Evolutionary conservation across 2,113 vertebrate genomes (phyloP).

Genomic region (Oncorhynchus tshawytscha): DNA sequence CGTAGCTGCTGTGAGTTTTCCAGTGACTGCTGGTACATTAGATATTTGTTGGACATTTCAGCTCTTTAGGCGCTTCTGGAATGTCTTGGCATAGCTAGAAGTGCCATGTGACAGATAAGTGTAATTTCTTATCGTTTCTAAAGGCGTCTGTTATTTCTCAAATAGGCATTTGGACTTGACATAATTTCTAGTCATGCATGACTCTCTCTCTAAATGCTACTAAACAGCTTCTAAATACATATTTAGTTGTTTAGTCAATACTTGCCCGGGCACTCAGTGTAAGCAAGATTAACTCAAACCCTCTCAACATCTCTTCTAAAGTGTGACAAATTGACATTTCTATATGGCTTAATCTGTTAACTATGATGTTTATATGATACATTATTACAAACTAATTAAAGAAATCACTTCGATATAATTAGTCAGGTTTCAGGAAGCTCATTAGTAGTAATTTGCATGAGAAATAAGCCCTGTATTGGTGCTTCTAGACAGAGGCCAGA

Average conservation of each 20-base stretch:
- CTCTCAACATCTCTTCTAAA: slow-evolving; percentile 61
- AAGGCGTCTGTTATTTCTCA: slow-evolving; percentile 59
- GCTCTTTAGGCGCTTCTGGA: slow-evolving; percentile 87
- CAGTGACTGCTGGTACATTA: slow-evolving; percentile 86
- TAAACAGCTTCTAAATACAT: slow-evolving; percentile 60
- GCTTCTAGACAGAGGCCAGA: slow-evolving; percentile 49
- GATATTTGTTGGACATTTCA: slow-evolving; percentile 37
- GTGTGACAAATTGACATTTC: slow-evolving; percentile 75
- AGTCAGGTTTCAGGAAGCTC: slow-evolving; percentile 78
- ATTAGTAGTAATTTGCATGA: slow-evolving; percentile 78
- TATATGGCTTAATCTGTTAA: slow-evolving; percentile 75
- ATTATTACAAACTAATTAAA: slow-evolving; percentile 78
- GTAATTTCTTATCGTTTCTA: slow-evolving; percentile 64
- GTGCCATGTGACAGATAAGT: slow-evolving; percentile 71
- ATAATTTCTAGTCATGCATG: slow-evolving; percentile 20
- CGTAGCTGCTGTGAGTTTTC: slow-evolving; percentile 71
- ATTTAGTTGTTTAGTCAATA: slow-evolving; percentile 69
- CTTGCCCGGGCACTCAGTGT: slow-evolving; percentile 61
- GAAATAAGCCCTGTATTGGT: slow-evolving; percentile 76
- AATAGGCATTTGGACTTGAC: slow-evolving; percentile 52
- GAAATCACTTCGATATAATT: slow-evolving; percentile 79
- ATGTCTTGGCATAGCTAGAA: slow-evolving; percentile 64
- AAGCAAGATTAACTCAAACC: slow-evolving; percentile 60
- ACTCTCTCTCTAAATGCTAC: slow-evolving; percentile 47
- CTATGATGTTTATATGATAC: slow-evolving; percentile 70